Percentiles rank a stretch among this genome's conserved stretches.
Evolutionary conservation across 2,888 invertebrate species (phyloP).

Genomic region (Calameuta idolon): DNA sequence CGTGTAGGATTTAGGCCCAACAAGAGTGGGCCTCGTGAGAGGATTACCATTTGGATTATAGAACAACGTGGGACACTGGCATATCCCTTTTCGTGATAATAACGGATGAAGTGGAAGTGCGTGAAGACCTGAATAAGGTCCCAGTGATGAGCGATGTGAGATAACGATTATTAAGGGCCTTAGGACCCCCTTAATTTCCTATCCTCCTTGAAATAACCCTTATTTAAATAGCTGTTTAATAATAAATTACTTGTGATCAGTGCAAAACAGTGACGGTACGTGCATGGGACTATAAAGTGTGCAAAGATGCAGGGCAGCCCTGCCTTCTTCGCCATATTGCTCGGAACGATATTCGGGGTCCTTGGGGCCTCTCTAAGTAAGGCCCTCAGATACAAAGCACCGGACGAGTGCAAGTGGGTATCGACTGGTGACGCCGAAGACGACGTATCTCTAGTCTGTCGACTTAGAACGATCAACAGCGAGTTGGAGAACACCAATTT

Average conservation of each 20-base stretch:
- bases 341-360: constrained; percentile 74
- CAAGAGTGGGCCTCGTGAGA: constrained; percentile 6
- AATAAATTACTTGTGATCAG: background rate
- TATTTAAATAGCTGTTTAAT: background rate
- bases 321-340: constrained; percentile 72
- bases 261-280: constrained; percentile 15
- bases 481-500: constrained; percentile 86
- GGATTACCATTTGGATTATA: constrained; percentile 26
- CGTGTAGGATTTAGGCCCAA: background rate
- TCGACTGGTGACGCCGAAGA: constrained; percentile 76
- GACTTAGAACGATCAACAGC: constrained; percentile 82
- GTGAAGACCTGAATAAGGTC: constrained; percentile 5
- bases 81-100: background rate
- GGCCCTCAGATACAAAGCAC: constrained; percentile 79
- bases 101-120: constrained; percentile 6
- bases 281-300: constrained; percentile 28
- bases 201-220: background rate
- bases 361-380: constrained; percentile 74
- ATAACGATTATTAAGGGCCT: constrained; percentile 30
- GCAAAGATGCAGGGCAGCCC: constrained; percentile 68
- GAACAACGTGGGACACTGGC: background rate
- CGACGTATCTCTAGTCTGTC: constrained; percentile 79
- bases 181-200: constrained; percentile 9
- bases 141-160: constrained; percentile 36
- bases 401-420: constrained; percentile 86